Evolutionary conservation across 2,888 invertebrate genomes (phyloP), one percentile per base, ranked within the genome.

Genomic region (Panzeria rudis): DNA sequence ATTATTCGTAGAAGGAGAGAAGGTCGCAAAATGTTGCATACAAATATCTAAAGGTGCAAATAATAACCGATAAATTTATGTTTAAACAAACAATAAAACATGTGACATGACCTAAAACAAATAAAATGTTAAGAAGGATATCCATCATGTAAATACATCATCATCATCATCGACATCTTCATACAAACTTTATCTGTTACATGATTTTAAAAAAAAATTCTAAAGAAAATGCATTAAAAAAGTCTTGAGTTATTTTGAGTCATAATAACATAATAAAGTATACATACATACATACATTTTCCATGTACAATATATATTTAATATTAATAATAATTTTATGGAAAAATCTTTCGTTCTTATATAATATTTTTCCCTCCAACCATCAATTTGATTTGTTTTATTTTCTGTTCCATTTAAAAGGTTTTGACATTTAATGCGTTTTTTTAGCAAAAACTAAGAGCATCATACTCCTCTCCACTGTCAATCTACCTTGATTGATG

Each of bases 11-110:
- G 69, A 73, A 78, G 13, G 3, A 73, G 38, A 29, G 29, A 68
- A 32, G 76, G 59, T 76, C 29, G 29, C 29, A 38, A 41, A 73
- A 52, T 73, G 50, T 23, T 89, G 87, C 89, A 13, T 38, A 2
- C 35, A 88, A 87, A 32, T 56, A 41, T 15, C 47, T 9, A 91
- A 90, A 92, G 91, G 91, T 91, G 90, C 89, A 89, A 89, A 89
- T 90, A 89, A 89, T 89, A 90, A 90, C 89, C 91, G 91, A 89
- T 89, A 90, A 91, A 92, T 91, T 91, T 89, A 87, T 90, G 90
- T 86, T 81, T 81, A 86, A 61, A 7, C 17, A 50, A 71, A 85
- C 82, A 85, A 85, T 78, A 66, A 64, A 29, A 85, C 82, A 83
- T 85, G 82, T 69, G 52, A 59, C 82, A 69, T 78, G 78, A 75